These are phyloP conservation scores for Eurosta solidaginis DNA, from an alignment of 1,140 invertebrate species.

Conservation along the genomic window DNA sequence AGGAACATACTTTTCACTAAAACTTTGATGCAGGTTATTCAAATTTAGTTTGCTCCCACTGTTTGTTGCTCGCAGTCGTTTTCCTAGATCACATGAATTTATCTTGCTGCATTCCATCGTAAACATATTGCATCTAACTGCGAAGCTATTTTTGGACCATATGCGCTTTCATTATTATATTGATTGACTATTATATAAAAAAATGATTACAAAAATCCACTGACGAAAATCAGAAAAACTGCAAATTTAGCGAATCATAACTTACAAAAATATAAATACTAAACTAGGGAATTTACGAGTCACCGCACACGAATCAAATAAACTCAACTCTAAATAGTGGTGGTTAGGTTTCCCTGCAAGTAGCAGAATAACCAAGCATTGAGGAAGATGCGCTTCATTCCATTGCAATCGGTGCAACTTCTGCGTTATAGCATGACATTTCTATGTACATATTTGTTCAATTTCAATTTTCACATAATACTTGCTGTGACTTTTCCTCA, in stretches of 20 bases:
- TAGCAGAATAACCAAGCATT: not conserved
- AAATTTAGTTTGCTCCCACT: too few species aligned
- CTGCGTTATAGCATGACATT: not conserved
- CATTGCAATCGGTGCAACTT: conserved; percentile 28
- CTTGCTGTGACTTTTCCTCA: not conserved
- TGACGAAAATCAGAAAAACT: not conserved
- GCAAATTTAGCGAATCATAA: conserved; percentile 9
- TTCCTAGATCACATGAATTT: too few species aligned
- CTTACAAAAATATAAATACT: not conserved
- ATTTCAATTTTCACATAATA: conserved; percentile 32
- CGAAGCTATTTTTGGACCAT: not conserved
- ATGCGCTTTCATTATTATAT: not conserved
- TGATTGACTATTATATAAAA: too few species aligned
- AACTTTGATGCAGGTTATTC: too few species aligned
- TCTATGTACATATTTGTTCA: conserved; percentile 23
- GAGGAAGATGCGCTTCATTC: not conserved
- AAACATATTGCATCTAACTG: too few species aligned
- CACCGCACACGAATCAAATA: not conserved
- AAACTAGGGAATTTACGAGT: not conserved
- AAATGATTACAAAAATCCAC: too few species aligned
- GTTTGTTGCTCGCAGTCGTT: too few species aligned
- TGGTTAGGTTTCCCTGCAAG: not conserved
- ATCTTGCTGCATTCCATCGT: too few species aligned
- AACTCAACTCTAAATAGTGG: not conserved
- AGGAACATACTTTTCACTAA: too few species aligned